Evolutionary conservation across 2,113 vertebrate species (phyloP), one percentile per base, ranked within the genome.

Genomic region (Cavia aperea): DNA sequence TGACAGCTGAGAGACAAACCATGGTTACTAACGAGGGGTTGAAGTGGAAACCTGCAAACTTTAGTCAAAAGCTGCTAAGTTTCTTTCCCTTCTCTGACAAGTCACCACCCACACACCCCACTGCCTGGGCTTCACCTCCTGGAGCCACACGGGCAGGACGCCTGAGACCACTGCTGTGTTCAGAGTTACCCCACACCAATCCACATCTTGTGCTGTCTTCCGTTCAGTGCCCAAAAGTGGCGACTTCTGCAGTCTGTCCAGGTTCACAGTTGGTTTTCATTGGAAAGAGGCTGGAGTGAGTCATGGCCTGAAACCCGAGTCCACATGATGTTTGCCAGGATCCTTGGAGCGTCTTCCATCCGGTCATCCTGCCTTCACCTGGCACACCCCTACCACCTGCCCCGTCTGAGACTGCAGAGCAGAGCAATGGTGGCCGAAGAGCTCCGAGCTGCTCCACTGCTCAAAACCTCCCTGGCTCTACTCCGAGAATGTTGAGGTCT

Each of bases 91-190:
- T 36, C 33, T 70, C 39, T 19, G 39, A 39, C 2, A 16, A 43
- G n/a, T n/a, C 51, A n/a, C 14, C 46, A 31, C 8, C 12, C 19
- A 31, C 8, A 10, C 5, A 10, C 24, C 24, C 26, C 8, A 2
- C 23, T 13, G 19, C 31, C 36, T 88, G 77, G 4, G 54, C 10
- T 39, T 33, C 13, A 46, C 4, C 12, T 62, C 43, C 51, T 15
- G 14, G 3, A 33, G 77, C 29, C 18, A 9, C 1, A 7, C 0
- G 43, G 49, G 36, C 11, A 39, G 12, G 24, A 33, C 15, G 7
- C 43, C 15, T 81, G 15, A 21, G 51, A 31, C 31, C 24, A 19
- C 31, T n/a, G 33, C 83, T 29, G 26, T 5, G 63, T 12, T 15
- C 24, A 29, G 31, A 31, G 46, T 70, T 19, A 49, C 63, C 46